These are phyloP conservation scores for Andrena bicolor DNA, from an alignment of 2,888 invertebrate species.

Conservation along the genomic window DNA sequence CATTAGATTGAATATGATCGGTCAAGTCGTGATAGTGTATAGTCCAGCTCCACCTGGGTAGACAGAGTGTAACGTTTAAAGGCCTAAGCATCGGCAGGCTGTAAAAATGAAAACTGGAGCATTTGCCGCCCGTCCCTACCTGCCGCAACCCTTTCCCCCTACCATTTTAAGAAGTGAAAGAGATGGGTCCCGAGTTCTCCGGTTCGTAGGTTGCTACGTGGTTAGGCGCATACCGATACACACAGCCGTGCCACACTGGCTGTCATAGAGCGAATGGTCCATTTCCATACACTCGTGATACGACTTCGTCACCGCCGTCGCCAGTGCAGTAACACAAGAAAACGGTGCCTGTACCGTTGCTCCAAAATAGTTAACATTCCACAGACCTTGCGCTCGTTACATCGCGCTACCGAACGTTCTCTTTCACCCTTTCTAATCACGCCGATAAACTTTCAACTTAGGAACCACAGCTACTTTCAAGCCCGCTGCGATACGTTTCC, in stretches of 20 bases:
- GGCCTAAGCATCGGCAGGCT: constrained; percentile 61
- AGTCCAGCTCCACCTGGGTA: constrained; percentile 38
- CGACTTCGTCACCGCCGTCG: constrained; percentile 59
- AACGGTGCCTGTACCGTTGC: constrained; percentile 54
- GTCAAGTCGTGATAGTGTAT: constrained; percentile 36
- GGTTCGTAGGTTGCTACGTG: constrained; percentile 75
- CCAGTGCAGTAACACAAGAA: constrained; percentile 61
- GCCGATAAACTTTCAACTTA: constrained; percentile 35
- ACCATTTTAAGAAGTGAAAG: constrained; percentile 78
- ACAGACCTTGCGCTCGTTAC: constrained; percentile 39
- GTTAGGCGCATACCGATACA: constrained; percentile 71
- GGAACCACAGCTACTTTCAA: constrained; percentile 22
- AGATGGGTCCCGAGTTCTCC: constrained; percentile 72
- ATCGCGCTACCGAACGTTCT: constrained; percentile 33
- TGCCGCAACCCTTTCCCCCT: constrained; percentile 65
- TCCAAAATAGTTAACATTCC: constrained; percentile 58
- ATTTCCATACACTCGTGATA: constrained; percentile 71
- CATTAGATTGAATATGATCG: constrained; percentile 21
- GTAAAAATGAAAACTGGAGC: constrained; percentile 78
- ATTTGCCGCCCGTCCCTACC: constrained; percentile 71
- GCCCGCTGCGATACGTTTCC: not conserved
- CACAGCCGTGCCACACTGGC: constrained; percentile 66
- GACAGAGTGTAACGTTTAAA: constrained; percentile 57
- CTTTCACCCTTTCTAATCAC: constrained; percentile 54
- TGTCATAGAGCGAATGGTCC: constrained; percentile 74